Evolutionary conservation across 2,797 vertebrate genomes (phyloP), one percentile per base, ranked within the genome.

Genomic region (Perodicticus potto): DNA sequence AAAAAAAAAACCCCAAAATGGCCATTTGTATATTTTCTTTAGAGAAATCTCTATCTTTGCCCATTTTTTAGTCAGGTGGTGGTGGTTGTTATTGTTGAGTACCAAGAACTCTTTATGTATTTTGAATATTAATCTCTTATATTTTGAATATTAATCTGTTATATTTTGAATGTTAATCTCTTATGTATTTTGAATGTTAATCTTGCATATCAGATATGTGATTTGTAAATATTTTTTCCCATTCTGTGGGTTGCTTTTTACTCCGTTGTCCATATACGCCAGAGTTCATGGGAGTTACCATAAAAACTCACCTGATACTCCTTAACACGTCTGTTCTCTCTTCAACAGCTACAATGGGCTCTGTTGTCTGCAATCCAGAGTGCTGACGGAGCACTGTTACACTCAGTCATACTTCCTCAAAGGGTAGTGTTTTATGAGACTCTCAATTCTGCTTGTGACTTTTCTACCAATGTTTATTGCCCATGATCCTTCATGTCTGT

Each of bases 71-170:
- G 83, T 29, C 53, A 82, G 6, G 19, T 82, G 3, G 49, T 49
- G 45, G 45, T 49, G 49, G 67, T 82, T 65, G 14, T 17, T 74
- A 13, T 78, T 86, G 45, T 53, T 95, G 70, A 55, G 27, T 86
- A 84, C 86, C 86, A 86, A 14, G 53, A 67, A 49, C 87, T 96
- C 25, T 96, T 77, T 93, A 37, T 88, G 25, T 70, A 74, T 78
- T 88, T 76, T 86, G 6, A 29, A 29, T 93, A 91, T 73, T 80
- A 67, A 55, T 85, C 29, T 65, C 61, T 96, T 88, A 29, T 61
- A 74, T 78, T 85, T 76, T 86, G 6, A 29, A 29, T 93, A 89
- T 73, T 80, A 49, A 49, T 49, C 45, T 49, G 45, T 12, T 88
- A 29, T 70, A 74, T 78, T 88, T 76, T 86, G 6, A 29, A 29